Base-by-base conservation (phyloP, 2,797 vertebrate species). In the Peromyscus eremicus region DNA sequence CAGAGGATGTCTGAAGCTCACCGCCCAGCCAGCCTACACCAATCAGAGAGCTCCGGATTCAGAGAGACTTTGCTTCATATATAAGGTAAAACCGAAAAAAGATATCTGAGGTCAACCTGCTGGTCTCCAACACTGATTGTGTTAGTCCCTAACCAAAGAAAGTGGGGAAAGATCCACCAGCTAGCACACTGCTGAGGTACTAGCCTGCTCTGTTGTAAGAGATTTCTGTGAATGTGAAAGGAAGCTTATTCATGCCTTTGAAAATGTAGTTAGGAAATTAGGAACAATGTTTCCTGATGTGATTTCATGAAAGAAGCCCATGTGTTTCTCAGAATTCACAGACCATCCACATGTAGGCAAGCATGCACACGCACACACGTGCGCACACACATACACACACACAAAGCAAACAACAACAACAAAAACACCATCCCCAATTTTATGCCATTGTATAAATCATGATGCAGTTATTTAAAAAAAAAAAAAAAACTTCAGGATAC, bases 401-500 rank as follows among this genome's bases (percentile, higher is more conserved):
- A 25, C 71, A 25, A 55, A 52, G 55, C 32, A 80, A 52, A 52
- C 49, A 52, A 34, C 46, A 49, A 32, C 25, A 57, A 46, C 5
- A 62, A 60, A 40, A 29, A 27, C n/a, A 52, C 32, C 13, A 27
- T 29, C 29, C 23, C 49, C 40, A 77, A 80, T 6, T 5, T 49
- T 40, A 90, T 46, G 21, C 62, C 81, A 81, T 46, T 85, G 92
- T 32, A 52, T 21, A 94, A 57, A 95, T 91, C 77, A 70, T 6
- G 4, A 93, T 82, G 23, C 60, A 77, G 2, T 64, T 91, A 76
- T 93, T 46, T 8, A 62, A 60, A 52, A 52, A 52, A 3, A 32
- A 13, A 43, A 76, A 79, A 52, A 55, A n/a, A 55, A 34, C 71
- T 91, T 94, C 49, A 77, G 70, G 68, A 94, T 93, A 95, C 23